phyloP scores from a whole-genome alignment of 2,888 invertebrate species.

The Diadegma fenestrale region DNA sequence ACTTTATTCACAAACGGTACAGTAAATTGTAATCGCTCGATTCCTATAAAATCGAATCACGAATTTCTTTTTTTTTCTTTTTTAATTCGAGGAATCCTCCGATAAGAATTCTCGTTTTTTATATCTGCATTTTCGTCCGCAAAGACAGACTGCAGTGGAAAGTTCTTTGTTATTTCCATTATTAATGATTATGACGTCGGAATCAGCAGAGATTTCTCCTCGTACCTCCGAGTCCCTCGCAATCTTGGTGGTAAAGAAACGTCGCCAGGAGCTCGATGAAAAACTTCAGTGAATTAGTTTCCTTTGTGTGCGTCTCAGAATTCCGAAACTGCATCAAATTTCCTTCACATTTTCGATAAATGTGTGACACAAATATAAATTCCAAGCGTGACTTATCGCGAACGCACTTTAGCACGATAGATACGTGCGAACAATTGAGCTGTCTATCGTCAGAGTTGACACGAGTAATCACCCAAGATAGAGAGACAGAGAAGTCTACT shows the following conservation, averaged over 20 bases:
- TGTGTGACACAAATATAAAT: conserved; percentile 11
- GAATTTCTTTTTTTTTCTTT: background rate
- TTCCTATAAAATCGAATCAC: background rate
- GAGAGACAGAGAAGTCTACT: conserved; percentile 31
- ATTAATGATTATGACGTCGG: background rate
- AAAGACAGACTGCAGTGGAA: background rate
- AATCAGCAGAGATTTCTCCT: background rate
- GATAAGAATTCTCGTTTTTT: background rate
- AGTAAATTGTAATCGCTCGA: background rate
- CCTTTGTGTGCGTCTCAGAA: background rate
- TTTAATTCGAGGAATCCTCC: background rate
- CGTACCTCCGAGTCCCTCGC: background rate
- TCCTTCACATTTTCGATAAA: background rate
- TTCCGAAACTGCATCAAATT: background rate
- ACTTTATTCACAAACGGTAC: background rate
- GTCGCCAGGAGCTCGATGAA: background rate
- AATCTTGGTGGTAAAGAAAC: background rate
- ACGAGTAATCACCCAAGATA: conserved; percentile 79
- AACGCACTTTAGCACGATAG: conserved; percentile 75
- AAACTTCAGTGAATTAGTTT: background rate
- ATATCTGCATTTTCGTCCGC: background rate
- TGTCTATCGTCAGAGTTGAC: conserved; percentile 76
- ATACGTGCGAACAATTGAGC: conserved; percentile 81
- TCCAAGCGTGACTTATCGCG: conserved; percentile 72
- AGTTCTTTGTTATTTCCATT: background rate